Conservation (phyloP, 1,140 invertebrate genomes). For the Aphis gossypii region DNA sequence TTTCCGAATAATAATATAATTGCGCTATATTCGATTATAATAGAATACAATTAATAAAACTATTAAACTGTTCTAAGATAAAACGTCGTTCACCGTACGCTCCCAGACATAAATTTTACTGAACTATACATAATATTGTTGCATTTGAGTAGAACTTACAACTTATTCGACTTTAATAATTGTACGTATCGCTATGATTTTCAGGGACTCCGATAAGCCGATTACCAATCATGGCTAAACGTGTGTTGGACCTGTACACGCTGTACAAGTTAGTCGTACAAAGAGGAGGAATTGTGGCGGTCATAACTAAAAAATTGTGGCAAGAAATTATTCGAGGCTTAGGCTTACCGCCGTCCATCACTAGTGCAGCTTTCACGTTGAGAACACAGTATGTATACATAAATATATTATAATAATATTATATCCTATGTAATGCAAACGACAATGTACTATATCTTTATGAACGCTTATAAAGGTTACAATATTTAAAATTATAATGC, state of each 20-base stretch:
- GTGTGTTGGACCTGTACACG: constrained; percentile 96
- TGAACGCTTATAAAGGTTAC: no score
- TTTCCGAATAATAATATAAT: not conserved
- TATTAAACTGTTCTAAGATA: not conserved
- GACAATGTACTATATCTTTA: no score
- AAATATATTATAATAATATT: no score
- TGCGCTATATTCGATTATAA: not conserved
- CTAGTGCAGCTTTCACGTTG: constrained; percentile 98
- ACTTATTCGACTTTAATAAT: not conserved
- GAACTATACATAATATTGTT: no score
- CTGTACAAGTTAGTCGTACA: constrained; percentile 98
- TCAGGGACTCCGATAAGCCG: constrained; percentile 97
- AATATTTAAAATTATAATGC: no score
- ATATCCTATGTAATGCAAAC: not conserved
- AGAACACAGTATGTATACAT: constrained; percentile 90
- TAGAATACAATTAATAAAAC: not conserved
- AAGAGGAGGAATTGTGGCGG: constrained; percentile 98
- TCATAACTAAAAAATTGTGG: constrained; percentile 99
- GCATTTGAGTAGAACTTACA: no score
- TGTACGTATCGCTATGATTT: not conserved
- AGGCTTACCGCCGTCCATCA: constrained; percentile 97
- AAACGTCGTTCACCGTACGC: not conserved
- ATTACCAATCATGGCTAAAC: constrained; percentile 99
- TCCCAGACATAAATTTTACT: no score
- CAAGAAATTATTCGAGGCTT: constrained; percentile 99